Conservation (phyloP, 2,888 invertebrate genomes). For the Thecocarcelia acutangulata region DNA sequence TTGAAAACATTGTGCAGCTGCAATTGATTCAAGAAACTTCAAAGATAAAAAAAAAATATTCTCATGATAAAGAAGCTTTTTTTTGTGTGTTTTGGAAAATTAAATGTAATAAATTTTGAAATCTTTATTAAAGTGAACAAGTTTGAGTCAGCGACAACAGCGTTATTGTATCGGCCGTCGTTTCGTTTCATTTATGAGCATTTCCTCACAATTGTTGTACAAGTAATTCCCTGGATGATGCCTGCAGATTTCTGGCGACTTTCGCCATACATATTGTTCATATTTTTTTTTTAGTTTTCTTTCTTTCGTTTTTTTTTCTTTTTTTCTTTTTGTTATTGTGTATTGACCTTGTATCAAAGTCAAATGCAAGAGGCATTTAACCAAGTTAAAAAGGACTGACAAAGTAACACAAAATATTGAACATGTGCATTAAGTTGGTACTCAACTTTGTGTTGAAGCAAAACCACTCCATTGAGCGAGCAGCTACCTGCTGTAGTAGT, state of each 20-base stretch:
- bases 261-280: constrained; percentile 59
- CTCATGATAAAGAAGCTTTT: constrained; percentile 39
- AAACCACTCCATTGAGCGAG: too few relatives aligned
- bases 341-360: constrained; percentile 68
- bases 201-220: constrained; percentile 46
- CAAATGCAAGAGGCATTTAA: constrained; percentile 64
- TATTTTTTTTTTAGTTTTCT: too few relatives aligned
- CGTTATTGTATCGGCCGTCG: constrained; percentile 24
- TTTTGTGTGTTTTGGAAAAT: constrained; percentile 32
- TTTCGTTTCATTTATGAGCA: constrained; percentile 45
- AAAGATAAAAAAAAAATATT: constrained; percentile 20
- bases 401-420: constrained; percentile 48
- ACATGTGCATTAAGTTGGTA: constrained; percentile 45
- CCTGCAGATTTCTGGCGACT: constrained; percentile 48
- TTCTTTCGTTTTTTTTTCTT: not conserved
- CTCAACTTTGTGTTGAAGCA: not conserved
- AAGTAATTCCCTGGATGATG: constrained; percentile 53
- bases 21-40: constrained; percentile 41
- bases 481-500: too few relatives aligned
- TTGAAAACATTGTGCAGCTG: constrained; percentile 47
- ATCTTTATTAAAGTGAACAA: constrained; percentile 61
- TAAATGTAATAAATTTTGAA: constrained; percentile 61
- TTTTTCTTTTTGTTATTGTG: constrained; percentile 7
- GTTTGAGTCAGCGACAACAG: constrained; percentile 29
- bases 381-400: constrained; percentile 51